A percentile compares a stretch with the other conserved stretches of the same genome.
These are phyloP conservation scores for Podarcis raffonei DNA, from an alignment of 2,113 vertebrate species.

Conservation along the genomic window DNA sequence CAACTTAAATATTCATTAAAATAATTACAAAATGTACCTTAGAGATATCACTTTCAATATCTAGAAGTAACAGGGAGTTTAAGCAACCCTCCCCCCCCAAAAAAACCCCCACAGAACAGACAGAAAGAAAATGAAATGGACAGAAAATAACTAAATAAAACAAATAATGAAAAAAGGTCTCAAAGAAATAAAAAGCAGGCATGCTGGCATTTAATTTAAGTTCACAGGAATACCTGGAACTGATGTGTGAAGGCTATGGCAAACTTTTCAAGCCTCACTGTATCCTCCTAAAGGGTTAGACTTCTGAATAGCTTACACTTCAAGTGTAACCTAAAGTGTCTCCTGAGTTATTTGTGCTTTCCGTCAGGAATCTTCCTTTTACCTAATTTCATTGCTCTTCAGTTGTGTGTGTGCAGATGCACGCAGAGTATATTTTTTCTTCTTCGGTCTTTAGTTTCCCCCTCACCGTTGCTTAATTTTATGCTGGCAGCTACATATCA, in stretches of 20 bases:
- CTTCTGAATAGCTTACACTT: background rate
- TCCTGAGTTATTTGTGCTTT: background rate
- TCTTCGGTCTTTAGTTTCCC: background rate
- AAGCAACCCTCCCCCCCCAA: no score
- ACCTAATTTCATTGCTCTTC: background rate
- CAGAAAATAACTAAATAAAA: background rate
- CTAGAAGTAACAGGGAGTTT: background rate
- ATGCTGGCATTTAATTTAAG: background rate
- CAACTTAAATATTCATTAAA: background rate
- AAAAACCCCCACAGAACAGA: background rate
- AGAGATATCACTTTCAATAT: background rate
- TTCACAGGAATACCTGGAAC: background rate
- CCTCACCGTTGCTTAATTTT: background rate
- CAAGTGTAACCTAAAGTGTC: background rate
- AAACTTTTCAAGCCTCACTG: no score
- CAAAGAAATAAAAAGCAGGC: background rate
- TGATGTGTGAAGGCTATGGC: background rate
- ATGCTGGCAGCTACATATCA: rapidly evolving
- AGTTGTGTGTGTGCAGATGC: background rate
- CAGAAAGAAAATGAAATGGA: background rate
- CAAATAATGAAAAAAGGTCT: background rate
- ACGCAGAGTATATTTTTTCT: background rate
- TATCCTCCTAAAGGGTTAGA: background rate
- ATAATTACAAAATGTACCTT: background rate
- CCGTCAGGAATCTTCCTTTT: background rate